Conservation (phyloP, 1,140 invertebrate species). For the Dysdera silvatica region DNA sequence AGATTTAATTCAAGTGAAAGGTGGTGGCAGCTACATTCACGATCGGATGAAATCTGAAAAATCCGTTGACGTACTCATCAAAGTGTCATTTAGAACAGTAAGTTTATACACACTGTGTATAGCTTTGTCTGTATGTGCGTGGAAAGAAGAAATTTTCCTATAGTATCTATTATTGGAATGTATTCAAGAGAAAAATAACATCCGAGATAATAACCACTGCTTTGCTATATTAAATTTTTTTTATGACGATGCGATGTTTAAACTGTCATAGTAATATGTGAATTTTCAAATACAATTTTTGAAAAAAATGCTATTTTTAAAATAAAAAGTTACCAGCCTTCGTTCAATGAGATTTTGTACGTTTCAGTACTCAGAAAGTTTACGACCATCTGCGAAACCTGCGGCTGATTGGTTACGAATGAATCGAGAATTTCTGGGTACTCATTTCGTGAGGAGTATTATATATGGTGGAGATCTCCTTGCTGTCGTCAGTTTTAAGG, state of each 20-base stretch:
- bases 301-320: too few species aligned
- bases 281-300: too few species aligned
- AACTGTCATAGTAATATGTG: too few species aligned
- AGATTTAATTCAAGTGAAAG: conserved; percentile 2
- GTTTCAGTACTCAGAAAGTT: neutral
- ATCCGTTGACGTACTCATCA: conserved; percentile 18
- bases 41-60: neutral
- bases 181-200: too few species aligned
- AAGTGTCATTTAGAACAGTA: conserved; percentile 24
- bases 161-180: too few species aligned
- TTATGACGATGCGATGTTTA: too few species aligned
- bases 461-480: conserved; percentile 24
- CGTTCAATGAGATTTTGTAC: neutral
- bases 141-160: too few species aligned
- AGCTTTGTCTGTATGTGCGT: neutral
- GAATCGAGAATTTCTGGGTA: conserved; percentile 1
- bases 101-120: neutral
- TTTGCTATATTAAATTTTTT: too few species aligned
- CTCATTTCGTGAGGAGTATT: conserved; percentile 23
- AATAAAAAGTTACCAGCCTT: too few species aligned
- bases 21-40: conserved; percentile 10
- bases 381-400: neutral
- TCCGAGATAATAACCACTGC: too few species aligned
- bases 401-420: neutral
- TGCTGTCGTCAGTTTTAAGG: conserved; percentile 16